Evolutionary conservation across 2,888 invertebrate species (phyloP), one percentile per base, ranked within the genome.

Genomic region (Asteroscopus sphinx): DNA sequence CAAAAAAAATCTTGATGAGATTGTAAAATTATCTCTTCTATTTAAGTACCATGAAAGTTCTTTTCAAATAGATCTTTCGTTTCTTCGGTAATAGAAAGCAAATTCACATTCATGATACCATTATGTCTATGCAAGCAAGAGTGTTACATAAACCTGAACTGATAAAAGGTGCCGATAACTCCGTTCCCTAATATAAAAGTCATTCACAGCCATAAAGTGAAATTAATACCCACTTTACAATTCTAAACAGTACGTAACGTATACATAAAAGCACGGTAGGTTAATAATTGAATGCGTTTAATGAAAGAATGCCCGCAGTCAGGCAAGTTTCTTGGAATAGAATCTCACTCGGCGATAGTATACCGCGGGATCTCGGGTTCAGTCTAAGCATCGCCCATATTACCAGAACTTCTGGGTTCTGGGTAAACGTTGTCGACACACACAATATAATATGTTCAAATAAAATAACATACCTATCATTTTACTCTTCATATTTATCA

Each of bases 281-380:
- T 65, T 61, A 68, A 56, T n/a, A n/a, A n/a, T n/a, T n/a, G n/a
- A 70, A 60, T 70, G 62, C 48, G 79, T 78, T 80, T 81, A 77
- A 82, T 83, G 76, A 77, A 80, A 77, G 80, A 79, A 77, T 75
- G 66, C 48, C 32, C 62, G 77, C 70, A 72, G 77, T 76, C 77
- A 77, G 79, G 74, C 70, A 80, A 82, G 84, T 82, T 86, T 83
- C 83, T 81, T 45, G 78, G 83, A 82, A 83, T 82, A 80, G 79
- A 79, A 70, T 76, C 67, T 66, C 61, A 73, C 73, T 75, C 74
- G 72, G 59, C 68, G 73, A 75, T 76, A n/a, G n/a, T n/a, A 77
- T 81, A 80, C 80, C 82, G 75, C 74, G 53, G 62, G 71, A 78
- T 76, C 76, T 77, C 63, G 40, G 30, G 42, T 56, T 44, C 53